phyloP scores from a whole-genome alignment of 1,140 invertebrate species.

The Zaprionus davidi region DNA sequence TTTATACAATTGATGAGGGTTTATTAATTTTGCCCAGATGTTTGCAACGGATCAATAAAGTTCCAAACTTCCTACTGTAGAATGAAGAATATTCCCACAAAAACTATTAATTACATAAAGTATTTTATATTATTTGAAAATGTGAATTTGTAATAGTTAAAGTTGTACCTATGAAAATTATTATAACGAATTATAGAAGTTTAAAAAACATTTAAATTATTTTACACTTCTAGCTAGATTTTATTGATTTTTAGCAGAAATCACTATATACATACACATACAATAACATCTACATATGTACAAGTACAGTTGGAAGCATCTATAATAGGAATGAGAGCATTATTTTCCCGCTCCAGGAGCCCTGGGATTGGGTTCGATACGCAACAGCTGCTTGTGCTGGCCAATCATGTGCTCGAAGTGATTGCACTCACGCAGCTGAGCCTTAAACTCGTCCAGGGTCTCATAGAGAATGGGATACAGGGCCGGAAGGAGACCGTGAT shows the following conservation, averaged over 20 bases:
- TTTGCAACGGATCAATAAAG: no score
- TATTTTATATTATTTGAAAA: no score
- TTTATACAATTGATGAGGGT: no score
- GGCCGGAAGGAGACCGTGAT: slow-evolving; percentile 89
- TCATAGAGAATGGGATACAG: slow-evolving; percentile 88
- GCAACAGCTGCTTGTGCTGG: slow-evolving; percentile 88
- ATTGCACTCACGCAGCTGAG: slow-evolving; percentile 85
- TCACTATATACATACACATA: not conserved
- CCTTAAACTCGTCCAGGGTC: slow-evolving; percentile 89
- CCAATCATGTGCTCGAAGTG: slow-evolving; percentile 88
- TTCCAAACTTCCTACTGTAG: no score
- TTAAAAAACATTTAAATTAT: not conserved
- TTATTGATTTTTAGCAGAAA: not conserved
- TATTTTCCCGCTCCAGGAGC: slow-evolving; percentile 64
- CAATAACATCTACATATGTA: not conserved
- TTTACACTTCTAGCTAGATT: not conserved
- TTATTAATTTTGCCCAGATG: no score
- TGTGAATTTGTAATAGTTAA: not conserved
- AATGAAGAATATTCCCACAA: no score
- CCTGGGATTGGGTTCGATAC: slow-evolving; percentile 84
- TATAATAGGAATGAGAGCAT: not conserved
- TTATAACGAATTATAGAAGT: not conserved
- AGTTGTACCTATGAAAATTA: not conserved
- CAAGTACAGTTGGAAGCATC: not conserved
- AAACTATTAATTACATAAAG: no score